A percentile compares a stretch with the other conserved stretches of the same genome.
Conservation (phyloP, 2,797 vertebrate genomes). For the Pempheris klunzingeri region DNA sequence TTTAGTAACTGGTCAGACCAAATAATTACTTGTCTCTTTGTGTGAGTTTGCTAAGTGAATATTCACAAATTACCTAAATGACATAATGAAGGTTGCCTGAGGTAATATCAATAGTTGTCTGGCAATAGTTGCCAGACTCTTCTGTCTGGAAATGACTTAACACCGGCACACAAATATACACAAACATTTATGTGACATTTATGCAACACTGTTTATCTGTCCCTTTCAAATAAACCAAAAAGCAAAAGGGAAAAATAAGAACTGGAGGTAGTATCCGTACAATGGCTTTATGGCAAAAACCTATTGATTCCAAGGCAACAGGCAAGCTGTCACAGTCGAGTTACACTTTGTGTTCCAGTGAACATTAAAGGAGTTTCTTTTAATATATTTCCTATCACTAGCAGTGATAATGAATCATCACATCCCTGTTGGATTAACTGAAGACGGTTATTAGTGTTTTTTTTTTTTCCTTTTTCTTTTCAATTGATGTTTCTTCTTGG, state of each 20-base stretch:
- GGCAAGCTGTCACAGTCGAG: neutral
- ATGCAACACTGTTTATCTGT: neutral
- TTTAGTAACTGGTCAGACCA: neutral
- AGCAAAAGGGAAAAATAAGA: neutral
- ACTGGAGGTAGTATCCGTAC: neutral
- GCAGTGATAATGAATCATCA: neutral
- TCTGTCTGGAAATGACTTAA: slow-evolving; percentile 11
- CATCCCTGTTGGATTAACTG: slow-evolving; percentile 5
- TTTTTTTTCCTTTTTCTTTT: neutral
- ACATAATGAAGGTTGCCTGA: neutral
- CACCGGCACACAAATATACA: neutral
- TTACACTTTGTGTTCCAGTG: slow-evolving; percentile 8
- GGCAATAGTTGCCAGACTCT: too few relatives aligned
- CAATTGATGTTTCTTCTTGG: neutral
- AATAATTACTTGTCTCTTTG: neutral
- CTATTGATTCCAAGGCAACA: slow-evolving; percentile 7
- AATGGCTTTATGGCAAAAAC: neutral
- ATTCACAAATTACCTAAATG: neutral
- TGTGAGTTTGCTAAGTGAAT: neutral
- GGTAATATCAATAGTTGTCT: neutral
- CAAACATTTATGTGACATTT: slow-evolving; percentile 1
- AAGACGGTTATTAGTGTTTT: slow-evolving; percentile 1
- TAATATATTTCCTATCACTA: slow-evolving; percentile 12
- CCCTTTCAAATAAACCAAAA: neutral
- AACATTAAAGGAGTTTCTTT: slow-evolving; percentile 17